Evolutionary conservation across 2,888 invertebrate genomes (phyloP), one percentile per base, ranked within the genome.

Genomic region (Pteria penguin): DNA sequence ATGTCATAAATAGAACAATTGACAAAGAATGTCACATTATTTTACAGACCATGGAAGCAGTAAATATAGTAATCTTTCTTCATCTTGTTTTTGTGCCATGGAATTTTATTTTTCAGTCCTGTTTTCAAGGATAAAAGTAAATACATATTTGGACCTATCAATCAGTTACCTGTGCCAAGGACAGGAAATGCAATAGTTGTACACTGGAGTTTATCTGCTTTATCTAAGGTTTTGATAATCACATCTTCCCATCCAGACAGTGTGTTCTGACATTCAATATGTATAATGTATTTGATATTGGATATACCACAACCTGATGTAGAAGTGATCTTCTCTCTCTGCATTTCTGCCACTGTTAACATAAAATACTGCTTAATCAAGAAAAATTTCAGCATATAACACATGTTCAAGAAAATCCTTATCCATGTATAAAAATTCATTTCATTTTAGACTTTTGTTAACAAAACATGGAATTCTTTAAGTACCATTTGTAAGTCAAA

Each of bases 261-360:
- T 1, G 52, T 54, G 26, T 74, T 75, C 32, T 76, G 74, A 45
- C 68, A 77, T 8, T 65, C 68, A 8, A 84, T 65, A 76, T 82
- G 82, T 14, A 84, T 69, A 18, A 81, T 73, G 3, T 33, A 27
- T 24, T 76, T 75, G 22, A 80, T 72, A 27, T 71, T 52, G 14
- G 31, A 31, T 45, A 86, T 71, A 5, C 80, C 83, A 33, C 80
- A 79, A 14, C 81, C 82, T 32, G 76, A 73, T 3, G 86, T 86
- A 5, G 75, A 58, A 18, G 81, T 79, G 0, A 83, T 71, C n/a
- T 85, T 83, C 57, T 82, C 75, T 33, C 78, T 75, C 72, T 72
- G 78, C 74, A 86, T 77, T 18, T 81, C 75, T 14, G 60, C 58
- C 24, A 69, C 86, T 86, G 74, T 26, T 36, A 45, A 54, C n/a